A percentile compares a stretch with the other conserved stretches of the same genome.
Evolutionary conservation across 2,797 vertebrate species (phyloP).

Genomic region (Linurgus olivaceus): DNA sequence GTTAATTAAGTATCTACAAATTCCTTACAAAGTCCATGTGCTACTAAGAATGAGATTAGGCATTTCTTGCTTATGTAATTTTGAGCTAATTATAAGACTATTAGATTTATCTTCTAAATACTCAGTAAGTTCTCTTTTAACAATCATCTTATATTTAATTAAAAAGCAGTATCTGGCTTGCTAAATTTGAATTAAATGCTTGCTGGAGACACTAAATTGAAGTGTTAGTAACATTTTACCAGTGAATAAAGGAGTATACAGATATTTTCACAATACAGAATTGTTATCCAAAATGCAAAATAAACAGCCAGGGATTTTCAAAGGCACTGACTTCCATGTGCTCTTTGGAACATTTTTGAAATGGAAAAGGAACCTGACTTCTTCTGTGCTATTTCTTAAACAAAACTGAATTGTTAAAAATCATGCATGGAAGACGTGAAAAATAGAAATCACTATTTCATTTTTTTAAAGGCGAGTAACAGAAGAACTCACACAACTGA

Average conservation of each 20-base stretch:
- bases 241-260: constrained; percentile 38
- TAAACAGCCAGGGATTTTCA: background rate
- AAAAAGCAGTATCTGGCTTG: constrained; percentile 66
- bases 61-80: constrained; percentile 77
- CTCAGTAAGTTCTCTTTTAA: constrained; percentile 71
- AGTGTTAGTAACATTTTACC: constrained; percentile 53
- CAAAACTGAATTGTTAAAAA: background rate
- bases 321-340: background rate
- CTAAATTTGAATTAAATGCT: constrained; percentile 70
- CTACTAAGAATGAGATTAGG: constrained; percentile 73
- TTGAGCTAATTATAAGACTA: constrained; percentile 76
- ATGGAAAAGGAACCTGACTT: background rate
- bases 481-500: background rate
- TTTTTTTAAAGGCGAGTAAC: background rate
- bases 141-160: constrained; percentile 76
- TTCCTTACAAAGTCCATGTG: constrained; percentile 71
- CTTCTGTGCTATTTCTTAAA: background rate
- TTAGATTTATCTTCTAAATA: constrained; percentile 77
- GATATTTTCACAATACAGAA: background rate
- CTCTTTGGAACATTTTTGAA: background rate
- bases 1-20: constrained; percentile 70
- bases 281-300: background rate
- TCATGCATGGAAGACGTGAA: background rate
- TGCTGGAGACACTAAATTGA: constrained; percentile 59
- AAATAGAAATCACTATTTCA: background rate